phyloP scores from a whole-genome alignment of 2,797 vertebrate genomes.

The Lutjanus campechanus region DNA sequence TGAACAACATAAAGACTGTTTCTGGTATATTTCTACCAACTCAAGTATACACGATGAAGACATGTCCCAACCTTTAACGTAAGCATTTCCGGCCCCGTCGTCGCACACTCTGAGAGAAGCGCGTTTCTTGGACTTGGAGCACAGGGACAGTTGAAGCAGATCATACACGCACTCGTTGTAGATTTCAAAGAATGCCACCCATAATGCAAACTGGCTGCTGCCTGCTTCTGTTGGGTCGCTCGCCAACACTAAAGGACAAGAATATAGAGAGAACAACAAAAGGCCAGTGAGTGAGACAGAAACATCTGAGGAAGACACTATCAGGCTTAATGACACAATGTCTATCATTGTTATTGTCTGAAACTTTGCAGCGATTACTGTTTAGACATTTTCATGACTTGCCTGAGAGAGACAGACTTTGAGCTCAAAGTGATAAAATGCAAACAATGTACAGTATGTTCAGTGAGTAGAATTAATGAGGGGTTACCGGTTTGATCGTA shows the following conservation, averaged over 20 bases:
- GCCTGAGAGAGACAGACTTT: no score
- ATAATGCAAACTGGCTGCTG: conserved; percentile 85
- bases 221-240: conserved; percentile 46
- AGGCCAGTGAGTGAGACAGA: neutral
- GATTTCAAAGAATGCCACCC: conserved; percentile 94
- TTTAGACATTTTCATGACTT: neutral
- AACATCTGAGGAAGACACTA: neutral
- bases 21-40: neutral
- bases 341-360: neutral
- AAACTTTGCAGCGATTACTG: neutral
- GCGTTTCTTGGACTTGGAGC: conserved; percentile 86
- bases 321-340: neutral
- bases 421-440: neutral
- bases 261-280: neutral
- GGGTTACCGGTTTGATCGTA: conserved; percentile 73
- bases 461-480: neutral
- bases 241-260: conserved; percentile 25
- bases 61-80: conserved; percentile 87
- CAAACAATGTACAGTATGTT: neutral
- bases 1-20: neutral
- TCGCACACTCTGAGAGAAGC: conserved; percentile 89
- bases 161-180: conserved; percentile 94
- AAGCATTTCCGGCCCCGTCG: conserved; percentile 89
- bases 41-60: neutral
- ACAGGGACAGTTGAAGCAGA: conserved; percentile 82